phyloP scores from a whole-genome alignment of 1,140 invertebrate genomes.

The Gyrodactylus salaris region DNA sequence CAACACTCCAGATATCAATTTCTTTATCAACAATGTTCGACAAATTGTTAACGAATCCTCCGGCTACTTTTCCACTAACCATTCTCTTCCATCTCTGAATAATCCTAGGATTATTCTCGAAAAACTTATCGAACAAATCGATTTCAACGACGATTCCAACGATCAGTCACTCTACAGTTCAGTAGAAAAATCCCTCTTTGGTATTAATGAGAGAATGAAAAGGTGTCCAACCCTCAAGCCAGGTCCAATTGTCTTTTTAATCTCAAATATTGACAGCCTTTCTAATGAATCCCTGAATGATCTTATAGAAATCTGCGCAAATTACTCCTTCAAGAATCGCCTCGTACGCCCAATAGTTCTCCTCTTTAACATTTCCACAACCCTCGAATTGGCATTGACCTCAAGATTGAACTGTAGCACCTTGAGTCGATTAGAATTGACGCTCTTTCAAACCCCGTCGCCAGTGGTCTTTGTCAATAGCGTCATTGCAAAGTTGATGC shows the following conservation, averaged over 20 bases:
- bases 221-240: neutral
- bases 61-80: neutral
- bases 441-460: neutral
- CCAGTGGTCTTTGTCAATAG: neutral
- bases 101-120: neutral
- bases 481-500: neutral
- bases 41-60: neutral
- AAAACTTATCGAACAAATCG: neutral
- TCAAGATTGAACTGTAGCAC: neutral
- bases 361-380: neutral
- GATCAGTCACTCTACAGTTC: neutral
- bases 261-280: neutral
- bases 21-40: neutral
- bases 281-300: neutral
- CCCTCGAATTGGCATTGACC: neutral
- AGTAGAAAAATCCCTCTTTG: neutral
- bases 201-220: neutral
- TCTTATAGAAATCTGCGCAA: neutral
- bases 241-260: neutral
- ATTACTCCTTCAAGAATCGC: neutral
- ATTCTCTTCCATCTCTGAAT: neutral
- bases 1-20: neutral
- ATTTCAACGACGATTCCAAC: neutral
- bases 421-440: neutral
- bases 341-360: neutral